Evolutionary conservation across 2,797 vertebrate genomes (phyloP), one percentile per base, ranked within the genome.

Genomic region (Sebastolobus alascanus): DNA sequence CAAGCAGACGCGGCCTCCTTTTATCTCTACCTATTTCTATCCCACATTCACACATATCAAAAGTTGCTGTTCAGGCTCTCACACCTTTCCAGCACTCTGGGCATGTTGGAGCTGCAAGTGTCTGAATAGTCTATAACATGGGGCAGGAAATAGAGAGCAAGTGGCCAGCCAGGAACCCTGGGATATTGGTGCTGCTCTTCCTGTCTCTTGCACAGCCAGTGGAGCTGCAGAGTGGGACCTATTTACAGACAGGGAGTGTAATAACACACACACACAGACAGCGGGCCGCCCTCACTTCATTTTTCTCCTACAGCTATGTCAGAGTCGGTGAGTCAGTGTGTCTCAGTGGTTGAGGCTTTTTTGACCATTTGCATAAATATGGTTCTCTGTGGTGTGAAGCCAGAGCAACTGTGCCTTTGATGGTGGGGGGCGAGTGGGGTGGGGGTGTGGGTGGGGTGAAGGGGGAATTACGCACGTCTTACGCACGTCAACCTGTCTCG

Each of bases 41-140:
- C 81, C 72, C 67, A 75, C 80, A 80, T 81, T 83, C 86, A 87
- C 84, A 88, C 87, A 55, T 77, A 79, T 78, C 38, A 83, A 75
- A 77, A 77, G 71, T 64, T 78, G 64, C 72, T 71, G 71, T 38
- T 80, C 77, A 74, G 80, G 56, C 65, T 83, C 84, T 87, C 82
- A 56, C 85, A 68, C 88, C 83, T 88, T 72, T 59, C 68, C 29
- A 33, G 38, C 78, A 72, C 86, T 86, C 73, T 13, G 61, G 82
- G 78, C 85, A 80, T 74, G 80, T 78, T 72, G 77, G 68, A 87
- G 77, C 84, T 67, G 87, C 75, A 38, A 89, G 90, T 61, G 86
- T 94, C 89, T 94, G 86, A 95, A 94, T 94, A 88, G 95, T 95
- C 93, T 78, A 94, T 93, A 94, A 91, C 87, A 75, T 80, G 89